Evolutionary conservation across 2,888 invertebrate genomes (phyloP), one percentile per base, ranked within the genome.

Genomic region (Nemurella pictetii): DNA sequence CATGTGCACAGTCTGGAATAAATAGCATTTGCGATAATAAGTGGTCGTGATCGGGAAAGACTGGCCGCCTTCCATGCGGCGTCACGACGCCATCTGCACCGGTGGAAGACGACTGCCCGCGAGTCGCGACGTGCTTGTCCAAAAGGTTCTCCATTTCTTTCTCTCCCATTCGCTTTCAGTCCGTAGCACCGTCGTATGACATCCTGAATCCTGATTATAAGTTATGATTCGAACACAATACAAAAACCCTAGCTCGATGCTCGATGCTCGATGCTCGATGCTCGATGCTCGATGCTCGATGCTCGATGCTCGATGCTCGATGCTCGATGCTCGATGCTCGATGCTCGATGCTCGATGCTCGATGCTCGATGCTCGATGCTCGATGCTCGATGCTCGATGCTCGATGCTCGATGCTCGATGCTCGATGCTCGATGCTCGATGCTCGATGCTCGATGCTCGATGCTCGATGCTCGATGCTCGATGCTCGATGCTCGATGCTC

Each of bases 201-300:
- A 75, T 75, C 75, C 75, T 75, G 75, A 28, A 28, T 28, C 75
- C 27, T 75, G 75, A 75, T 75, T 75, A 26, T 75, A 75, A 75
- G 9, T 26, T 75, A 75, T 75, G 75, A 75, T 55, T 55, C 55
- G 55, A 55, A 55, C 55, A 75, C 75, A 75, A 75, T 75, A 25
- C 27, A 75, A 75, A 9, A 75, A 75, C 28, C 55, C 55, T 55
- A 20, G 55, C 55, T 20, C 55, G 55, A 3, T 55, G n/a, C n/a
- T n/a, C n/a, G n/a, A 55, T 20, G 55, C 55, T 55, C 55, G 15
- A 55, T 55, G 55, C 55, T 55, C 55, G 55, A 55, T 55, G n/a
- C n/a, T n/a, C n/a, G n/a, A 55, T 20, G 55, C 55, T 55, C 55
- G 15, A 55, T 55, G 55, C 55, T 55, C 55, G 55, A 55, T 55